Evolutionary conservation across 1,140 invertebrate species (phyloP), one percentile per base, ranked within the genome.

Genomic region (Drosophila bocqueti): DNA sequence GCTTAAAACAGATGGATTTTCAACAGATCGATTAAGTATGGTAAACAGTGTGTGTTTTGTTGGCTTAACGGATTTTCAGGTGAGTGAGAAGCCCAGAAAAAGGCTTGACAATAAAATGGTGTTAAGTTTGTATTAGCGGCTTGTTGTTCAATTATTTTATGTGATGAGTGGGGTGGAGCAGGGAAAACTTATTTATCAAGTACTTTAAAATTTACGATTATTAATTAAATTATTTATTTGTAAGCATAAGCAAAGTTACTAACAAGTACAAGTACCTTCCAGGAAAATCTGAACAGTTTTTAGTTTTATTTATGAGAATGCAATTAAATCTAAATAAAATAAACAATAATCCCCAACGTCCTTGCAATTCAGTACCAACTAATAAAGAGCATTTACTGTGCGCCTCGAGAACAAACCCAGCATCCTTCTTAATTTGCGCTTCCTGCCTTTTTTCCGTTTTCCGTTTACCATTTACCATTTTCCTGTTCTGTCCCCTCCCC

Each of bases 351-450:
- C 13, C 11, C 5, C 9, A 52, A 54, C 18, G 29, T 26, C 24
- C 16, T 24, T 9, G 1, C 26, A 52, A 8, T n/a, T 50, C 4
- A 11, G 18, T 50, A 10, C 1, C 7, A 60, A 61, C 57, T 34
- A 61, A n/a, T 29, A 34, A 38, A 52, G 67, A 54, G 66, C 36
- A 21, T 52, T 43, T 13, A n/a, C 9, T 31, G 18, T n/a, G n/a
- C 60, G 26, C 29, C 47, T 26, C 2, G 36, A 49, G 26, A 18
- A 38, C 13, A 21, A 21, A 45, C 6, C 24, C 60, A 64, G 46
- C n/a, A 55, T 36, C 49, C 40, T 9, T 54, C 63, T 71, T 66
- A 71, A 71, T 71, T 67, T 71, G 63, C 7, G 26, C 67, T 55
- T 71, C 67, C 63, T 55, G 45, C 49, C 67, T 40, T 24, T 24